Evolutionary conservation across 2,113 vertebrate species (phyloP).

Genomic region (Rhynchopsitta pachyrhyncha): DNA sequence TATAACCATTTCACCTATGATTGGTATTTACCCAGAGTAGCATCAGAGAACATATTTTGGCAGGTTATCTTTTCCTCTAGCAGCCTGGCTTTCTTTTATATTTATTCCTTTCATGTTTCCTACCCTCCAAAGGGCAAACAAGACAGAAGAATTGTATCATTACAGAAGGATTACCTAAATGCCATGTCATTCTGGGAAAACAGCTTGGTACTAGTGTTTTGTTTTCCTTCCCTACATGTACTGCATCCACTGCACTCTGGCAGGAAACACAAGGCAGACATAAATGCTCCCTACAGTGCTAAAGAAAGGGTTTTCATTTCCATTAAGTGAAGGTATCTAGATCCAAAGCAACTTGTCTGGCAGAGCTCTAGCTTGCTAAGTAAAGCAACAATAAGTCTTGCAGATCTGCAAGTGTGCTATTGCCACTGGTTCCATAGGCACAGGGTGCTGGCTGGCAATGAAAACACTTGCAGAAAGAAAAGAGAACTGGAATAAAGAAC

Average conservation of each 20-base stretch:
- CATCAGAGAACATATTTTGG: background rate
- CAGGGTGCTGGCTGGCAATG: background rate
- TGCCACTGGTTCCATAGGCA: background rate
- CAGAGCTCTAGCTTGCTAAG: background rate
- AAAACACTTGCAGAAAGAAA: background rate
- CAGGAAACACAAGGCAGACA: background rate
- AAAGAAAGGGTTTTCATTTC: background rate
- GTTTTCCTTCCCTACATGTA: background rate
- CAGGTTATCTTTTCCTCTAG: background rate
- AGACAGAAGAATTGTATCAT: background rate
- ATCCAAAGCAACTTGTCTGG: background rate
- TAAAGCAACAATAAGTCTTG: background rate
- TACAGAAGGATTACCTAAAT: background rate
- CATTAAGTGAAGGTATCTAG: background rate
- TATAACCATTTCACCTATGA: background rate
- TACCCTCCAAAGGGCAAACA: background rate
- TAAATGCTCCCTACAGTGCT: background rate
- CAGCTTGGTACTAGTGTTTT: background rate
- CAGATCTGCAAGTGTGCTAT: background rate
- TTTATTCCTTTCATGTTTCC: background rate
- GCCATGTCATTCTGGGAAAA: background rate
- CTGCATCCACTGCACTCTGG: background rate
- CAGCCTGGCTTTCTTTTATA: background rate
- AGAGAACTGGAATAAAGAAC: background rate
- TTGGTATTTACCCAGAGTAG: background rate